Conservation (phyloP, 2,888 invertebrate genomes). For the Ormyrus pomaceus region DNA sequence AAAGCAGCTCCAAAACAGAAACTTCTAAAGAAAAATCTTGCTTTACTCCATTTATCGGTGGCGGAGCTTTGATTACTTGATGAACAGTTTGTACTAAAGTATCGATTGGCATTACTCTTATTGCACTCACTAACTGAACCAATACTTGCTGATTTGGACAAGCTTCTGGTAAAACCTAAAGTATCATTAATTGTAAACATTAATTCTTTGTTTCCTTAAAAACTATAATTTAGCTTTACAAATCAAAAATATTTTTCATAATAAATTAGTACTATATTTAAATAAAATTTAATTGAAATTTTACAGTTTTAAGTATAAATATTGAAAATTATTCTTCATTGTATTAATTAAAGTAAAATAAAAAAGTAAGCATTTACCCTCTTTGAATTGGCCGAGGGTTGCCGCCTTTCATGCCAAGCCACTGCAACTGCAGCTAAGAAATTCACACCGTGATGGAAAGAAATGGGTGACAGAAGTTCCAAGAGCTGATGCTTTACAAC, state of each 20-base stretch:
- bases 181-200: slow-evolving; percentile 31
- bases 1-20: slow-evolving; percentile 88
- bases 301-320: background rate
- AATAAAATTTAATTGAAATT: too few relatives aligned
- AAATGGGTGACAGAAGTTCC: slow-evolving; percentile 89
- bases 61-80: slow-evolving; percentile 88
- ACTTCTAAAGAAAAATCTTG: slow-evolving; percentile 84
- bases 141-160: slow-evolving; percentile 84
- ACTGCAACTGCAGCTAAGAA: slow-evolving; percentile 90
- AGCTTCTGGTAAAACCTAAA: slow-evolving; percentile 80
- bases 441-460: slow-evolving; percentile 87
- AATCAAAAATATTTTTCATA: background rate
- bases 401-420: slow-evolving; percentile 88
- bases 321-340: background rate
- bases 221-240: slow-evolving; percentile 5
- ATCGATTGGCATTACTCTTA: slow-evolving; percentile 90
- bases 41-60: slow-evolving; percentile 80
- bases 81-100: slow-evolving; percentile 88
- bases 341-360: slow-evolving; percentile 21
- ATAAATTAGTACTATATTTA: background rate
- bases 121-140: slow-evolving; percentile 87
- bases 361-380: slow-evolving; percentile 65
- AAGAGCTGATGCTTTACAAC: slow-evolving; percentile 87
- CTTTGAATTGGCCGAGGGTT: slow-evolving; percentile 76
- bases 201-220: background rate